Evolutionary conservation across 2,113 vertebrate species (phyloP).

Genomic region (Aegithalos caudatus): DNA sequence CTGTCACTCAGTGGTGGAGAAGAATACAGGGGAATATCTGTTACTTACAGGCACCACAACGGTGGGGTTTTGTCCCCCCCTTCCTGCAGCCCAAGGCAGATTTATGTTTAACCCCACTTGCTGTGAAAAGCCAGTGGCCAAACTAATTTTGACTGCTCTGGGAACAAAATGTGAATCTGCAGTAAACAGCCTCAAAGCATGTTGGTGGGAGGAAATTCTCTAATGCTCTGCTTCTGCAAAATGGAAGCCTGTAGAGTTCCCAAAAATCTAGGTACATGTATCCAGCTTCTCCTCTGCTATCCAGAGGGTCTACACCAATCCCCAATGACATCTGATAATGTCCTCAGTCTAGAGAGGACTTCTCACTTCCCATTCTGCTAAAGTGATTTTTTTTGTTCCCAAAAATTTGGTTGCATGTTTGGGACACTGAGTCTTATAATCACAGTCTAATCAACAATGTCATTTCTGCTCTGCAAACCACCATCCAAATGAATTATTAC

Average conservation of each 20-base stretch:
- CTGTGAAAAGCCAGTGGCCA: neutral
- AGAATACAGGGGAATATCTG: conserved; percentile 48
- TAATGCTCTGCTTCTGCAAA: neutral
- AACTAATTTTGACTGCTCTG: neutral
- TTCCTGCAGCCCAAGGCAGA: neutral
- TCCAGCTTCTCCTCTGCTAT: neutral
- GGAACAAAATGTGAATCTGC: neutral
- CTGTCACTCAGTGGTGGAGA: conserved; percentile 28
- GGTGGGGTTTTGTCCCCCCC: neutral
- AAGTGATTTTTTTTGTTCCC: neutral
- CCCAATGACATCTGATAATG: neutral
- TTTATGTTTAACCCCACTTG: neutral
- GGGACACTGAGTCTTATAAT: neutral
- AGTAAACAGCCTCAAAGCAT: neutral
- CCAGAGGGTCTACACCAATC: neutral
- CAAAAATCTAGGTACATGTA: neutral
- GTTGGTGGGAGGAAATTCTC: neutral
- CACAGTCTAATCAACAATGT: neutral
- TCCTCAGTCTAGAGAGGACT: neutral
- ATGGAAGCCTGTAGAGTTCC: neutral
- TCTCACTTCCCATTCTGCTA: rapidly evolving
- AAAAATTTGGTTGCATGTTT: neutral
- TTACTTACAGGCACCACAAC: neutral
- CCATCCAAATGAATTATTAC: neutral
- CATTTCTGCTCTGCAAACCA: neutral